Evolutionary conservation across 2,113 vertebrate genomes (phyloP).

Genomic region (Chlorodrepanis virens): DNA sequence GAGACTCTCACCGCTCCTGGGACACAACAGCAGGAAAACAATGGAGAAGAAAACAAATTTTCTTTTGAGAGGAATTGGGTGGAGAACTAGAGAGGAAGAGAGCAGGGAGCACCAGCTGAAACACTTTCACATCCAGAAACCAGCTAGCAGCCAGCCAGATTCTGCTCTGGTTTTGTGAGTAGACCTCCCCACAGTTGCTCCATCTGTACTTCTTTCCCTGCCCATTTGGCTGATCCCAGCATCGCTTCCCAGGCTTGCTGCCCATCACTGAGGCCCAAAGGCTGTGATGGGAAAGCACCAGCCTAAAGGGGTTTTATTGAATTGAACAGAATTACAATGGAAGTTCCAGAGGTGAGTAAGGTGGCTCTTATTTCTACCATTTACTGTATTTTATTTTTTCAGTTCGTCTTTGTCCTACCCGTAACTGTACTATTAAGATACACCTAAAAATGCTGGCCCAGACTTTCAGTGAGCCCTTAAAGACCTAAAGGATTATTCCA

Average conservation of each 20-base stretch:
- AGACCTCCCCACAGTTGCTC: neutral
- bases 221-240: neutral
- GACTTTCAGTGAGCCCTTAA: neutral
- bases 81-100: neutral
- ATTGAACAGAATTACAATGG: neutral
- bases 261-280: fast-evolving
- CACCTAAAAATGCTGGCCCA: neutral
- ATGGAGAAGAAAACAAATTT: neutral
- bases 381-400: neutral
- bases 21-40: neutral
- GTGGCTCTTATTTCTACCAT: neutral
- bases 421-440: neutral
- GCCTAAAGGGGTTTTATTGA: neutral
- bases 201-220: neutral
- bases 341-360: neutral
- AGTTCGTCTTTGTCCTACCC: neutral
- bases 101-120: neutral
- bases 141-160: neutral
- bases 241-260: neutral
- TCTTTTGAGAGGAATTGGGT: neutral
- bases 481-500: neutral
- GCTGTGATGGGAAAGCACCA: neutral
- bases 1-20: neutral
- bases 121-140: neutral
- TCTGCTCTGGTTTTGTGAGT: neutral